phyloP scores from a whole-genome alignment of 2,797 vertebrate species.

The Lacerta bilineata region DNA sequence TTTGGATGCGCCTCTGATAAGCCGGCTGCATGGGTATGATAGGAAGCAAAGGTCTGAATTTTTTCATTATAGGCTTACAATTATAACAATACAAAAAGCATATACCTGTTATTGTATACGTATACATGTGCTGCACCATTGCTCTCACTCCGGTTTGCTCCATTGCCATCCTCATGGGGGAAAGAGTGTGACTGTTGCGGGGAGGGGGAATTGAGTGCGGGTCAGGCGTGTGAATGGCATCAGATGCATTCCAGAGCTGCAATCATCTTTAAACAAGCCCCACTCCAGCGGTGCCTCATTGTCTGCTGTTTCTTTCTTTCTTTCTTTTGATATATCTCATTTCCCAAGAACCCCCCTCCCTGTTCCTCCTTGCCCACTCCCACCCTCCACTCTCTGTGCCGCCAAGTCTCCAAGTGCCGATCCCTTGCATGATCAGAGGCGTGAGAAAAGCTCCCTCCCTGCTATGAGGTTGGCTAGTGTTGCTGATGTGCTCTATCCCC shows the following conservation, averaged over 20 bases:
- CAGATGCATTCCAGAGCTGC: background rate
- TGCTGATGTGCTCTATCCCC: background rate
- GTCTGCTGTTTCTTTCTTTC: background rate
- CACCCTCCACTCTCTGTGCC: background rate
- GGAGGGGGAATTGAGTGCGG: background rate
- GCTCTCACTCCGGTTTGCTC: conserved; percentile 66
- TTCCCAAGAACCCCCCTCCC: background rate
- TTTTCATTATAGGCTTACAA: conserved; percentile 90
- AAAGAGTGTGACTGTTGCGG: conserved; percentile 48
- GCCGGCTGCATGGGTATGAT: conserved; percentile 84
- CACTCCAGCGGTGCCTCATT: background rate
- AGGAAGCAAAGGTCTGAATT: conserved; percentile 90
- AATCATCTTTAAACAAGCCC: background rate
- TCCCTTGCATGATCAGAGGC: background rate
- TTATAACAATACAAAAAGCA: conserved; percentile 78
- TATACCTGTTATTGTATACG: conserved; percentile 80
- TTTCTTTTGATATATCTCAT: background rate
- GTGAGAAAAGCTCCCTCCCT: background rate
- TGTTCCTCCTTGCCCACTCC: background rate
- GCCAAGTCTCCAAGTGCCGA: background rate
- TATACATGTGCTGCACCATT: conserved; percentile 77
- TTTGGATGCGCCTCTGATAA: conserved; percentile 85
- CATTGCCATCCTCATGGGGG: conserved; percentile 71
- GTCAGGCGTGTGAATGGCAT: background rate
- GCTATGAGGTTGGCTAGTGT: background rate